Base-by-base conservation (phyloP, 2,888 invertebrate genomes). In the Xanthia icteritia region DNA sequence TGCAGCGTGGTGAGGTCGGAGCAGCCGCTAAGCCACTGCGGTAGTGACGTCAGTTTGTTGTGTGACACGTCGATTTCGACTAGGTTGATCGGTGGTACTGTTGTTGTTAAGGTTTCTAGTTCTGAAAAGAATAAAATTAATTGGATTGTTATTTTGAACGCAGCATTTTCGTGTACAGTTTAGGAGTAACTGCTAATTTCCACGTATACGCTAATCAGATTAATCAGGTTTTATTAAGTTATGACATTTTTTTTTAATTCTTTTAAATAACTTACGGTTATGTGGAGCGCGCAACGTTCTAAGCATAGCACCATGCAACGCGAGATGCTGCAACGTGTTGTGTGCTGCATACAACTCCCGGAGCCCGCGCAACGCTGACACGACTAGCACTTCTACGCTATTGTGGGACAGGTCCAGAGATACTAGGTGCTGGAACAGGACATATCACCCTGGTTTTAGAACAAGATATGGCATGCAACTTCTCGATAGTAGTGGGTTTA, bases 361-460 rank as follows among this genome's bases (percentile, higher is more conserved):
- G 70, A 99, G 95, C 81, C 98, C 98, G 42, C 98, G 98, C 73
- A 99, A 96, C 5, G 98, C 98, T 72, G 98, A 98, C 88, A 99
- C 97, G 90, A 98, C 98, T 90, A 99, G 95, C 88, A 98, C 98
- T 93, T 98, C 98, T 88, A 99, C 98, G 86, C 97, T 97, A 92
- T 99, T 99, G 95, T 98, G 98, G 85, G 98, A 98, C 72, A 99
- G 97, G 92, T 99, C 98, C 92, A 99, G 93, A 86, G 98, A 98
- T 66, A 98, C 98, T 86, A 98, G 94, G 93, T 98, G 98, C 98
- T 98, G 96, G 42, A 97, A 97, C 71, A 58, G 6, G 4, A 11
- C 5, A 68, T 58, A 31, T 27, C 27, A 63, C 36, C 20, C 23
- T 31, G 23, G 15, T 20, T 66, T 45, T 9, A 66, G 8, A 27